Evolutionary conservation across 2,888 invertebrate species (phyloP).

Genomic region (Nemoura dubitans): DNA sequence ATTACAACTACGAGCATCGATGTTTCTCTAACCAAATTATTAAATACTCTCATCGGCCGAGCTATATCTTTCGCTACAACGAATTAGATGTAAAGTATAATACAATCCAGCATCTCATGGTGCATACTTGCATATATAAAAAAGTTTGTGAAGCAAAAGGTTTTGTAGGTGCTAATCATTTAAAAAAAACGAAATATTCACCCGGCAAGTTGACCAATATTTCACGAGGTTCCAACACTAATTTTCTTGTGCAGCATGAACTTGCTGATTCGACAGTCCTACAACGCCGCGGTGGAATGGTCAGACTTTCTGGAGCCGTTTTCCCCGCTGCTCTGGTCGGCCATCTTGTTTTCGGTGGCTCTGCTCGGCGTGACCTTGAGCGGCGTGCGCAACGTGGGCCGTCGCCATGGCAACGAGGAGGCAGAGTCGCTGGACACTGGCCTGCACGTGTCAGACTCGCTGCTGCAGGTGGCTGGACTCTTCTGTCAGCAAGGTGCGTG

Average conservation of each 20-base stretch:
- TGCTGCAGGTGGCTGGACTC: slow-evolving; percentile 31
- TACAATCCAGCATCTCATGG: too few species aligned
- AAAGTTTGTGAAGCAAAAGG: too few species aligned
- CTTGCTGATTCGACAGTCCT: neutral
- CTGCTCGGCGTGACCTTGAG: slow-evolving; percentile 21
- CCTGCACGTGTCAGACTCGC: slow-evolving; percentile 17
- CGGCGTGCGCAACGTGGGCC: slow-evolving; percentile 24
- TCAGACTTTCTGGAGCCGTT: slow-evolving; percentile 33
- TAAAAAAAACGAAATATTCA: too few species aligned
- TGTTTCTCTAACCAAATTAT: too few species aligned
- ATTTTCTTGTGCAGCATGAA: neutral
- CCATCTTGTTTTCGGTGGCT: slow-evolving; percentile 22
- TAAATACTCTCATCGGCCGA: too few species aligned
- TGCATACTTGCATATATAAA: too few species aligned
- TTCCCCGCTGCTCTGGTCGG: slow-evolving; percentile 25
- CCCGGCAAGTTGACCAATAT: too few species aligned
- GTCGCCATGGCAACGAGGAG: slow-evolving; percentile 37
- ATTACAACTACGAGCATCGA: too few species aligned
- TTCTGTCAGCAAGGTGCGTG: slow-evolving; percentile 43
- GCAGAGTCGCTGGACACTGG: neutral
- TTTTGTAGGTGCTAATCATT: too few species aligned
- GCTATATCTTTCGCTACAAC: too few species aligned
- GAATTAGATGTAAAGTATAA: too few species aligned
- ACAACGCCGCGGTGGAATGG: slow-evolving; percentile 8
- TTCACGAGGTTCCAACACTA: too few species aligned